Base-by-base conservation (phyloP, 2,113 vertebrate species). In the Oreochromis spilurus region DNA sequence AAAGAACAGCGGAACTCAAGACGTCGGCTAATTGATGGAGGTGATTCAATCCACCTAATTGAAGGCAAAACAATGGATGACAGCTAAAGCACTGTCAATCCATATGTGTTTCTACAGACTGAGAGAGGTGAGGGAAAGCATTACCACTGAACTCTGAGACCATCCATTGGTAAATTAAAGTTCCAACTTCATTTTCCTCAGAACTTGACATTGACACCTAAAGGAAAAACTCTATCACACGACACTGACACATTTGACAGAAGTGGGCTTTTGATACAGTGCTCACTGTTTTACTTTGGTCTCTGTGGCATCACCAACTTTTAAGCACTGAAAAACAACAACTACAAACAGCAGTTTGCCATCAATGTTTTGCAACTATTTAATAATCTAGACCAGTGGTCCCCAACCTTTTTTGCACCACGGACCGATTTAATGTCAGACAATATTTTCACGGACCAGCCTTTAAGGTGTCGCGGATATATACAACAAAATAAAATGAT, bases 1-100 rank as follows among this genome's bases (percentile, higher is more conserved):
- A 92, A 93, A 92, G 92, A 90, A 57, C 81, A 75, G 84, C 67
- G 91, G 78, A 94, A 95, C 93, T 93, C 78, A 94, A 95, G 88
- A 94, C 89, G 79, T 50, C 10, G 48, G 36, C 88, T 94, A 95
- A 95, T 93, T 93, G 93, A 60, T 31, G 65, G 85, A 50, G 55
- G 85, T 84, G 87, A 93, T 92, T 95, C 92, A 95, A 95, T 95
- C 91, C 78, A 31, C 43, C 88, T 93, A 93, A 95, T 92, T 95
- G 93, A 92, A 45, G 86, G 88, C 70, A 84, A 91, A 94, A 92
- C 84, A 90, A 91, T 87, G 80, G 84, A 24, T 6, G 11, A 7
- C 9, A 48, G 70, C 77, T 19, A 40, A 50, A 50, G 80, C 7
- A 9, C 62, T 11, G 86, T 93, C 93, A 88, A 67, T 90, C 88